Conservation (phyloP, 2,797 vertebrate genomes). For the Peromyscus aztecus region DNA sequence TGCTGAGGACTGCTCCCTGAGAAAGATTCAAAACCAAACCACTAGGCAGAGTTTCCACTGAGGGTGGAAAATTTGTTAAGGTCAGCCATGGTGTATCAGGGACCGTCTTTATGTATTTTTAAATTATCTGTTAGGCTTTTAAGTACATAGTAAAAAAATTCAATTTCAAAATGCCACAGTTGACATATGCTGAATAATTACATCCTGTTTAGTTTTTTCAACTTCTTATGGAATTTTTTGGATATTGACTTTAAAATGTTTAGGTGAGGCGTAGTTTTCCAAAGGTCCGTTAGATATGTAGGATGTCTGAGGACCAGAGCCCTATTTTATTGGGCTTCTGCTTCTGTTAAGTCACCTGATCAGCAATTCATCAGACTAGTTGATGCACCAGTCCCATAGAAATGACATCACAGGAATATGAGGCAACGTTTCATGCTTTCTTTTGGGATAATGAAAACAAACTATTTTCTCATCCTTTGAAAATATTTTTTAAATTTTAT, state of each 20-base stretch:
- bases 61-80: neutral
- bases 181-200: slow-evolving; percentile 30
- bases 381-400: neutral
- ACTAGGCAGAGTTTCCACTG: neutral
- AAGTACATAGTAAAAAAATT: neutral
- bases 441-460: neutral
- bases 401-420: neutral
- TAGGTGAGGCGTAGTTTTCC: neutral
- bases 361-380: neutral
- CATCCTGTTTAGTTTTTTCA: neutral
- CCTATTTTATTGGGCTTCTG: neutral
- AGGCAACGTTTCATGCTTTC: slow-evolving; percentile 15
- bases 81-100: neutral
- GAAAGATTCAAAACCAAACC: neutral
- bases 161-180: slow-evolving; percentile 8
- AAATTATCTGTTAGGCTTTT: slow-evolving; percentile 36
- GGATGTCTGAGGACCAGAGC: neutral
- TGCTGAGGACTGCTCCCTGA: too few species aligned
- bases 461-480: neutral
- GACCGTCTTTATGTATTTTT: neutral
- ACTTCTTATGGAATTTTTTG: neutral
- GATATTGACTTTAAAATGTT: slow-evolving; percentile 52
- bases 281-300: neutral
- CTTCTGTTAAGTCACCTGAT: neutral
- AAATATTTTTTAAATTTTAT: neutral